phyloP scores from a whole-genome alignment of 2,888 invertebrate genomes.

The Brassicogethes aeneus region DNA sequence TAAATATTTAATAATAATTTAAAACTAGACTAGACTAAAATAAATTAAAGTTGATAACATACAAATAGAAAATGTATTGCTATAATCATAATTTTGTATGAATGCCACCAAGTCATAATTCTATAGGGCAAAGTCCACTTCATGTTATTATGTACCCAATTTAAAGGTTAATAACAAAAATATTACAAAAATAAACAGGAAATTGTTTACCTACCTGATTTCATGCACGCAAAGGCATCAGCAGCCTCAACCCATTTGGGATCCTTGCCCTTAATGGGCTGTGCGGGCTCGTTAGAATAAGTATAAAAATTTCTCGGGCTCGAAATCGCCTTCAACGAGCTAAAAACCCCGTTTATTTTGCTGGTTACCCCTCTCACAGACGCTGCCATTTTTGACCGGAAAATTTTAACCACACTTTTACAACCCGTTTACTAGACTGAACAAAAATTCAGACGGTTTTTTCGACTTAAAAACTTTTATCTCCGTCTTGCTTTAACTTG shows the following conservation, averaged over 20 bases:
- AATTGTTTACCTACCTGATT: conserved; percentile 57
- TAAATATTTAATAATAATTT: too few species aligned
- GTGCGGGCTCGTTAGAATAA: conserved; percentile 71
- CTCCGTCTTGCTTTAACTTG: too few species aligned
- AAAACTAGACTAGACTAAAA: too few species aligned
- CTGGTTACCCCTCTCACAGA: conserved; percentile 18
- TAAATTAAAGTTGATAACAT: too few species aligned
- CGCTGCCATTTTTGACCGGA: conserved; percentile 31
- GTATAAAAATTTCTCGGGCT: conserved; percentile 58
- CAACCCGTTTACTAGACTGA: too few species aligned
- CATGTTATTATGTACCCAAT: too few species aligned
- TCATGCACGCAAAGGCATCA: conserved; percentile 68
- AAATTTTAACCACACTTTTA: background rate
- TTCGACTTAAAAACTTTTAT: too few species aligned
- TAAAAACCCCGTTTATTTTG: conserved; percentile 28
- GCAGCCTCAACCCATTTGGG: conserved; percentile 66
- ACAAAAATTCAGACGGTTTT: too few species aligned
- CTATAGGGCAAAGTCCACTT: too few species aligned
- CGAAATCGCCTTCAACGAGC: conserved; percentile 23
- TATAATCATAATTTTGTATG: too few species aligned
- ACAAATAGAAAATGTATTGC: too few species aligned
- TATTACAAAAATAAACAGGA: background rate
- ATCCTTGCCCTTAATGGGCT: conserved; percentile 62
- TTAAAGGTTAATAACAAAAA: background rate
- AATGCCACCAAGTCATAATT: too few species aligned